Base-by-base conservation (phyloP, 1,140 invertebrate genomes). In the Andricus grossulariae region DNA sequence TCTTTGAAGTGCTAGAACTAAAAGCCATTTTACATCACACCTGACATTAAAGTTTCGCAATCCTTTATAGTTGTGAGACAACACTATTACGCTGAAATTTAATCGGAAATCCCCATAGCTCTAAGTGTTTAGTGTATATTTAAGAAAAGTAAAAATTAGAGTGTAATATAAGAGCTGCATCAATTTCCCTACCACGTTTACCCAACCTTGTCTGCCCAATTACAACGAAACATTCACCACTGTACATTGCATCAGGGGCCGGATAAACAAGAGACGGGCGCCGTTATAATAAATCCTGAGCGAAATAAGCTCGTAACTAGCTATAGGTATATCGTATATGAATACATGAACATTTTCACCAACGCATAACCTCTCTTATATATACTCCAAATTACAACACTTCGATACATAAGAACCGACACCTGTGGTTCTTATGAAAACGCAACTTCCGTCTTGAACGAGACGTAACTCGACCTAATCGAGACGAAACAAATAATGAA, bases 171-270 rank as follows among this genome's bases (percentile, higher is more conserved):
- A 39, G 60, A 66, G 60, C 60, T 66, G 60, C 60, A 45, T 66
- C 60, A 66, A 66, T 66, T 66, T 66, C 39, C 60, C 13, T 60
- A 32, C 19, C 57, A 60, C 6, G 11, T 25, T 45, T 66, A 66
- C 60, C 32, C 60, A 66, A 66, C 60, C 60, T 66, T 66, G 60
- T 8, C 60, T 39, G 60, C 15, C 60, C 60, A 66, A 66, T 66
- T 66, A 66, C 16, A 66, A 66, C 16, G 25, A 39, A 66, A 66
- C 60, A 66, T 66, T 66, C 60, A 66, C 60, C 25, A 39, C 18
- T 8, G 60, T 66, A 39, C 15, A 66, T 66, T 66, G 60, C 60
- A 66, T 32, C 60, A 66, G 15, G 25, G 25, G 25, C 60, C 60
- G 60, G 60, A 66, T 66, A 66, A 66, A 66, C 60, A 39, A 32